These are phyloP conservation scores for Drosophila sp. DNA, from an alignment of 1,140 invertebrate species.

Conservation along the genomic window DNA sequence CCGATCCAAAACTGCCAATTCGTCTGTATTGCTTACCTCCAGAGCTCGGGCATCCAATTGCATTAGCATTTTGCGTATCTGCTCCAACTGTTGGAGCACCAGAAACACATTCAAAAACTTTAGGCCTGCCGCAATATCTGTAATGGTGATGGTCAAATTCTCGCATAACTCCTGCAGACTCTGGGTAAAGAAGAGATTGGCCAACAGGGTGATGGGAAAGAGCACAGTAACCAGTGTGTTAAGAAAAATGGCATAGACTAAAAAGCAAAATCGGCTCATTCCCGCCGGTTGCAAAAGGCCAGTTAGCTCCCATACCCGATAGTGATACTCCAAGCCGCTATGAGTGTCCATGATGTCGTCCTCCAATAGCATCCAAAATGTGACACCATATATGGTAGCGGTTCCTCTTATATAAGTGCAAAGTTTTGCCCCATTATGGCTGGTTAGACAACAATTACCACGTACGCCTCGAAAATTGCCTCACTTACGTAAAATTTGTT, in stretches of 20 bases:
- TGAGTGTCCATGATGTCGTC: conserved; percentile 48
- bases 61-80: conserved; percentile 42
- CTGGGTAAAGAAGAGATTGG: conserved; percentile 54
- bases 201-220: conserved; percentile 64
- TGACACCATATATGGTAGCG: no score
- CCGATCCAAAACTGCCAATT: conserved; percentile 30
- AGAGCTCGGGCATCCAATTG: conserved; percentile 48
- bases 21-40: conserved; percentile 19
- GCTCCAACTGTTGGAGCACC: conserved; percentile 47
- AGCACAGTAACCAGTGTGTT: conserved; percentile 65
- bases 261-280: background rate
- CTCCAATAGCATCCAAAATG: no score
- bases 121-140: conserved; percentile 65
- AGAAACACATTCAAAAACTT: conserved; percentile 73
- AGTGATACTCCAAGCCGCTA: conserved; percentile 59
- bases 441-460: conserved; percentile 6
- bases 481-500: background rate
- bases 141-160: conserved; percentile 74
- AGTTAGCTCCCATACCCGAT: conserved; percentile 61
- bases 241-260: conserved; percentile 34
- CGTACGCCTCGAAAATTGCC: background rate
- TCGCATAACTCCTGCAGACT: conserved; percentile 63
- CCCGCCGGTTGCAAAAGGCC: conserved; percentile 46
- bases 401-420: conserved; percentile 10
- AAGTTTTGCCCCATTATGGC: conserved; percentile 3